A percentile compares a stretch with the other conserved stretches of the same genome.
These are phyloP conservation scores for Xanthorhoe designata DNA, from an alignment of 2,888 invertebrate genomes.

Conservation along the genomic window DNA sequence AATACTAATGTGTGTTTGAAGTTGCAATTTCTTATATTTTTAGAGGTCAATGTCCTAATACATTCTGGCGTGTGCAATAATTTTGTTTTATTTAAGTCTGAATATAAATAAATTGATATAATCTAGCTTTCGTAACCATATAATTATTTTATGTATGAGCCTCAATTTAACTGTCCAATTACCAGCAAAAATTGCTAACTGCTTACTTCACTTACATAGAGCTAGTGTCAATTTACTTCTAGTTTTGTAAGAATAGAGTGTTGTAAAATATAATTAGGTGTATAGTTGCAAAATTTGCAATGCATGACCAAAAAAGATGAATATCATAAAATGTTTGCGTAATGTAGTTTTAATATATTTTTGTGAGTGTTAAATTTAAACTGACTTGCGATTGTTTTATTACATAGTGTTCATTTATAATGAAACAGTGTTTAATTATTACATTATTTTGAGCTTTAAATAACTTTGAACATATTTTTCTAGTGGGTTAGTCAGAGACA, in stretches of 20 bases:
- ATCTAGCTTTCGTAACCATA: not conserved
- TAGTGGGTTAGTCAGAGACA: too few relatives aligned
- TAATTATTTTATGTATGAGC: conserved; percentile 28
- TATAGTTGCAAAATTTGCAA: conserved; percentile 19
- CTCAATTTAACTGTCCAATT: conserved; percentile 34
- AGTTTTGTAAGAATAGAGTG: conserved; percentile 32
- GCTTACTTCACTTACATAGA: conserved; percentile 17
- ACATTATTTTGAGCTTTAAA: too few relatives aligned
- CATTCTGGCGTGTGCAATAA: not conserved
- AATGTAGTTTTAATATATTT: not conserved
- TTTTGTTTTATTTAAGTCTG: conserved; percentile 18
- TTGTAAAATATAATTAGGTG: conserved; percentile 35
- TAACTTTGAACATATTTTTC: too few relatives aligned
- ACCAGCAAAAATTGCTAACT: conserved; percentile 24
- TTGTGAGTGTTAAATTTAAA: not conserved
- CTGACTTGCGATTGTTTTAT: too few relatives aligned
- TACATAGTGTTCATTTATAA: too few relatives aligned
- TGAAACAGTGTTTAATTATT: too few relatives aligned
- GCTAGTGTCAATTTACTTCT: conserved; percentile 28
- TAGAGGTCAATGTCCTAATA: conserved; percentile 1
- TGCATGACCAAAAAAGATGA: conserved; percentile 19
- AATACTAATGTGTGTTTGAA: not conserved
- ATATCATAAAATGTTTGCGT: conserved; percentile 7
- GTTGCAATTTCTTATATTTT: not conserved
- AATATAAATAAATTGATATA: conserved; percentile 28